phyloP scores from a whole-genome alignment of 2,113 vertebrate genomes.

The Motacilla alba region DNA sequence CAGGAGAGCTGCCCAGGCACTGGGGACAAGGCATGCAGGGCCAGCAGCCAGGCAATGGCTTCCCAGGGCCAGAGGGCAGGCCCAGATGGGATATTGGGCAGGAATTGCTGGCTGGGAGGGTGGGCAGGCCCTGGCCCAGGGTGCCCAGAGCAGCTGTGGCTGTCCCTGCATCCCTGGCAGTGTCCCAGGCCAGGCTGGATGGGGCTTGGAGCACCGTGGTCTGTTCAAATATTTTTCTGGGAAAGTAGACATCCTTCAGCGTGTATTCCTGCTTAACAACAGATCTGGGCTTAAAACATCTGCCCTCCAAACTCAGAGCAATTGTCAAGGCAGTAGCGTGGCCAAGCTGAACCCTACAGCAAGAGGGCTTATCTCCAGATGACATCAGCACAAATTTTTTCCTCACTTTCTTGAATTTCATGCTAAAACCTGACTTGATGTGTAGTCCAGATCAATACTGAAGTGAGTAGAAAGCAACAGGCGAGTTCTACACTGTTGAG shows the following conservation, averaged over 20 bases:
- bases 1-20: not conserved
- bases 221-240: not conserved
- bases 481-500: not conserved
- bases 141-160: not conserved
- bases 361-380: not conserved
- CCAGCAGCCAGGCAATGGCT: not conserved
- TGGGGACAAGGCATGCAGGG: not conserved
- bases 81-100: fast-evolving
- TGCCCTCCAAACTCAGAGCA: not conserved
- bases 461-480: not conserved
- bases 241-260: not conserved
- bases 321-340: not conserved
- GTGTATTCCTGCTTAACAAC: not conserved
- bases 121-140: not conserved
- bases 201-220: fast-evolving
- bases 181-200: not conserved
- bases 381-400: not conserved
- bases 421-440: not conserved
- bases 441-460: not conserved
- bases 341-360: not conserved
- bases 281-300: not conserved
- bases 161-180: not conserved
- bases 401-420: not conserved
- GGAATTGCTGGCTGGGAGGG: not conserved
- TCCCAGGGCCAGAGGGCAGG: not conserved